phyloP scores from a whole-genome alignment of 2,113 vertebrate genomes.

The Psophia crepitans region DNA sequence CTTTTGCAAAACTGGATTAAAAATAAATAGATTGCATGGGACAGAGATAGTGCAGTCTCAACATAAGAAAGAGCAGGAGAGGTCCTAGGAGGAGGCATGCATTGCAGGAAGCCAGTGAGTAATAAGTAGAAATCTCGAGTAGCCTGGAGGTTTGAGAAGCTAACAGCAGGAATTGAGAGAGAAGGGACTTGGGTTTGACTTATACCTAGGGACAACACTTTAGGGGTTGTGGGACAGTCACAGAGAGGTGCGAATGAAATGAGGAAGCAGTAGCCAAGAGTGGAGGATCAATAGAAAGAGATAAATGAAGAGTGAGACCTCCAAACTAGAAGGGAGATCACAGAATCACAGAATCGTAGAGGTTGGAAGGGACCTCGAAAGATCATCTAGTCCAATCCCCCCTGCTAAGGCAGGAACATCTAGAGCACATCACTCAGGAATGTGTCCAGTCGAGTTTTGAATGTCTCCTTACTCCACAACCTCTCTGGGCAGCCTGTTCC shows the following conservation, averaged over 20 bases:
- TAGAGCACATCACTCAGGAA: too few relatives aligned
- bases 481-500: too few relatives aligned
- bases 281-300: background rate
- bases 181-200: background rate
- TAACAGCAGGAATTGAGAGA: background rate
- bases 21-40: background rate
- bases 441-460: too few relatives aligned
- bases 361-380: too few relatives aligned
- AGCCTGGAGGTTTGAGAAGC: background rate
- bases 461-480: too few relatives aligned
- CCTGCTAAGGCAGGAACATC: too few relatives aligned
- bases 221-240: accelerated
- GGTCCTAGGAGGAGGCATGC: background rate
- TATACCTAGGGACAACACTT: background rate
- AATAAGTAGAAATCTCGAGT: background rate
- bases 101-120: background rate
- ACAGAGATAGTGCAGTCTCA: background rate
- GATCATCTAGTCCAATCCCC: too few relatives aligned
- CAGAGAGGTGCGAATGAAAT: background rate
- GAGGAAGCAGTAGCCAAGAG: background rate
- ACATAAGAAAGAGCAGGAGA: background rate
- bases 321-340: background rate
- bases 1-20: background rate
- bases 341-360: too few relatives aligned
- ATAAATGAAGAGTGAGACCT: background rate